A percentile compares a stretch with the other conserved stretches of the same genome.
phyloP scores from a whole-genome alignment of 2,888 invertebrate species.

The Chouioia cunea region DNA sequence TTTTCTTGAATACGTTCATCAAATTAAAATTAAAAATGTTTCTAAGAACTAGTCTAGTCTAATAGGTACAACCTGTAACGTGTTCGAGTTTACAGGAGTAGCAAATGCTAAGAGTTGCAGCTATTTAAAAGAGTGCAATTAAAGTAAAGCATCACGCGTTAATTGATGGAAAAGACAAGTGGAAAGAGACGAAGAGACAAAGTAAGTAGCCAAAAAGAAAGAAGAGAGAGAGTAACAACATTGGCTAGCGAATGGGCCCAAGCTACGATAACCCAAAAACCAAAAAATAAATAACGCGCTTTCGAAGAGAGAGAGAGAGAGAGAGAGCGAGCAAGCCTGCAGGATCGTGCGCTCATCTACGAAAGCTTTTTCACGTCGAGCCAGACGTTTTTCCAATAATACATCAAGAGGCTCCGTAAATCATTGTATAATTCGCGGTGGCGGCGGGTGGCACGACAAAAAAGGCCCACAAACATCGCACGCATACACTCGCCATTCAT shows the following conservation, averaged over 20 bases:
- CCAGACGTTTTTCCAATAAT: slow-evolving; percentile 45
- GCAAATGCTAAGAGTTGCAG: neutral
- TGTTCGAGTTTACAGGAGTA: too few relatives aligned
- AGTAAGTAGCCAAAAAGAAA: neutral
- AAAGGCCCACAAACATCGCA: slow-evolving; percentile 27
- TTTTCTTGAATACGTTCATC: too few relatives aligned
- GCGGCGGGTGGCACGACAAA: slow-evolving; percentile 16
- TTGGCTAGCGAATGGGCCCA: neutral
- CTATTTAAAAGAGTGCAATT: slow-evolving; percentile 30
- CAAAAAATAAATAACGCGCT: slow-evolving; percentile 45
- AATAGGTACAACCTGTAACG: too few relatives aligned
- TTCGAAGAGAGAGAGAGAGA: slow-evolving; percentile 20
- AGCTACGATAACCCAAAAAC: slow-evolving; percentile 24
- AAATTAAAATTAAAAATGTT: too few relatives aligned
- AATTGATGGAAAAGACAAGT: slow-evolving; percentile 4
- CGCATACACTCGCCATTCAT: slow-evolving; percentile 39
- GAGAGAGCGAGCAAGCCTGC: slow-evolving; percentile 1
- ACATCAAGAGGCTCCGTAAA: slow-evolving; percentile 42
- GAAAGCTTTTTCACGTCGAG: slow-evolving; percentile 24
- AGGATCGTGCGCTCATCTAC: slow-evolving; percentile 5
- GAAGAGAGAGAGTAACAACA: neutral
- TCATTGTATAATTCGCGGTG: slow-evolving; percentile 45
- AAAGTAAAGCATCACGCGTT: slow-evolving; percentile 35
- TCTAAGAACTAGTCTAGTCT: too few relatives aligned
- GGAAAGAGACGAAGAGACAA: slow-evolving; percentile 15